Base-by-base conservation (phyloP, 1,140 invertebrate species). In the Eupristina koningsbergeri region DNA sequence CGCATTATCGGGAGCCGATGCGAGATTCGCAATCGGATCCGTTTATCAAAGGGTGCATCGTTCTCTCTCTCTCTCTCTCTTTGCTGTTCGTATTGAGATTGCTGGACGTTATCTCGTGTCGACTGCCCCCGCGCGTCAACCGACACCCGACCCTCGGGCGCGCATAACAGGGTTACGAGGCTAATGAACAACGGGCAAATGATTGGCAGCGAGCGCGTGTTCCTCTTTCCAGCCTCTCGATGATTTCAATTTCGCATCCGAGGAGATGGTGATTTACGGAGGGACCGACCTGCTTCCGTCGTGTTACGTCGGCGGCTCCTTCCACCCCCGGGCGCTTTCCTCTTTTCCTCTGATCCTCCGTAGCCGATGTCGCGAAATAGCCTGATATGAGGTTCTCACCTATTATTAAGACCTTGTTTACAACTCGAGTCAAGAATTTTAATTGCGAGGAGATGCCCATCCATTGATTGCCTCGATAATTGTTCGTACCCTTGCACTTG, bases 201-300 rank as follows among this genome's bases (percentile, higher is more conserved):
- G 50, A 79, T 79, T 47, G 47, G 50, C 29, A 61, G 50, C 31
- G 9, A 26, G 41, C 41, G 11, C 61, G 31, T 41, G 63, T 67
- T 64, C 45, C 39, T 19, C 75, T 2, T 29, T 76, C 3, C n/a
- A n/a, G n/a, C n/a, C n/a, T 34, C n/a, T 75, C 74, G 39, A 64
- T n/a, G n/a, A n/a, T n/a, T n/a, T 78, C 64, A 39, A 64, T 64
- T 61, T 63, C 31, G 58, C 36, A 58, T 58, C 34, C 34, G 47
- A 63, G 45, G n/a, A n/a, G n/a, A n/a, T n/a, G n/a, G n/a, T 76
- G 74, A 76, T 76, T 76, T 76, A 76, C 58, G 39, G 71, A 41
- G 53, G 36, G 50, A 6, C 3, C n/a, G n/a, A n/a, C n/a, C 31
- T 53, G 39, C 58, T 78, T 64, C 76, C 76, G 58, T 78, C 50